A percentile compares a stretch with the other conserved stretches of the same genome.
Conservation (phyloP, 2,113 vertebrate genomes). For the Tursiops truncatus region DNA sequence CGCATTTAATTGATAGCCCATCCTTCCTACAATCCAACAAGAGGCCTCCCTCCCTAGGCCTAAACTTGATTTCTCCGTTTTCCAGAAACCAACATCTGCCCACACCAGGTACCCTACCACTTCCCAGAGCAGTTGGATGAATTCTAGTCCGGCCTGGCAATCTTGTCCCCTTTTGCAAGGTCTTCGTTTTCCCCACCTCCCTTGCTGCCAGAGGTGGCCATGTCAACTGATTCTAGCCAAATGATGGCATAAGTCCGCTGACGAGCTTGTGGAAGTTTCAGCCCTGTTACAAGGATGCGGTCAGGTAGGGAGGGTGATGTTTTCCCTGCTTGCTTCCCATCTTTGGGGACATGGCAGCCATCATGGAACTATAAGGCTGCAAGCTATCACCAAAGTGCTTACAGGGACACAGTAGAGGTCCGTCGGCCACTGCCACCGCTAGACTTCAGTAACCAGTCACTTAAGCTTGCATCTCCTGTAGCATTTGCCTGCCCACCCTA, state of each 20-base stretch:
- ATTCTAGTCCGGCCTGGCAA: not conserved
- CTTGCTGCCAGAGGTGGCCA: not conserved
- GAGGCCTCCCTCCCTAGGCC: not conserved
- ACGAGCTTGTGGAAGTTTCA: not conserved
- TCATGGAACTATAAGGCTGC: not conserved
- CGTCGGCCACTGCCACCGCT: not conserved
- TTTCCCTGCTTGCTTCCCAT: not conserved
- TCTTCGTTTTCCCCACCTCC: not conserved
- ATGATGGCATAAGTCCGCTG: not conserved
- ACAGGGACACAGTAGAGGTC: not conserved
- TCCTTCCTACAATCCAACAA: not conserved
- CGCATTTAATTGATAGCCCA: not conserved
- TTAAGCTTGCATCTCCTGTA: not conserved
- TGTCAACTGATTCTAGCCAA: not conserved
- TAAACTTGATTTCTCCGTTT: not conserved
- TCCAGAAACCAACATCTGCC: not conserved
- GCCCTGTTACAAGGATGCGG: not conserved
- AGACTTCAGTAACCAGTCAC: not conserved
- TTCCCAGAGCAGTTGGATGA: not conserved
- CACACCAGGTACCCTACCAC: not conserved
- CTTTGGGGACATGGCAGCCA: not conserved
- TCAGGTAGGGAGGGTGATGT: not conserved
- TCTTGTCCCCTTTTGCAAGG: not conserved
- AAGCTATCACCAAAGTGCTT: not conserved
- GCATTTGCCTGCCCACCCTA: not conserved